phyloP scores from a whole-genome alignment of 2,797 vertebrate species.

The Meda fulgida region DNA sequence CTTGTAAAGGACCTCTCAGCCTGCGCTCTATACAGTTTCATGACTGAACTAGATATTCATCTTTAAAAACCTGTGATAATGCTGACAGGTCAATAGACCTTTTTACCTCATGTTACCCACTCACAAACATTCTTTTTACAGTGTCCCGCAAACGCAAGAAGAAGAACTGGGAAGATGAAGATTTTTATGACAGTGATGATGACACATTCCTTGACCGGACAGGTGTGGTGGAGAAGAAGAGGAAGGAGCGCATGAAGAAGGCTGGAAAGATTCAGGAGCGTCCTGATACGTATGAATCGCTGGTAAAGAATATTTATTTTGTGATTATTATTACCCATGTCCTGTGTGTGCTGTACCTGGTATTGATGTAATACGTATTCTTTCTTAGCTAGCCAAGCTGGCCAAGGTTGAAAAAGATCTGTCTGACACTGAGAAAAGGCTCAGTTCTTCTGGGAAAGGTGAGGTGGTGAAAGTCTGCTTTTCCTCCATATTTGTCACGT shows the following conservation, averaged over 20 bases:
- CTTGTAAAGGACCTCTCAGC: too few species aligned
- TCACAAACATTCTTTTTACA: constrained; percentile 60
- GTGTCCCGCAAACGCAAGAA: constrained; percentile 95
- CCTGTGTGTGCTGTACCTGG: neutral
- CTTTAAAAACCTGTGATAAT: neutral
- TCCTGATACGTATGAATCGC: constrained; percentile 89
- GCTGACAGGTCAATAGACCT: neutral
- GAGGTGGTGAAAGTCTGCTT: constrained; percentile 53
- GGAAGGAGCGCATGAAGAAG: constrained; percentile 93
- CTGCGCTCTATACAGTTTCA: too few species aligned
- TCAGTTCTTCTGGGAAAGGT: constrained; percentile 85
- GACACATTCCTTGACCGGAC: constrained; percentile 97
- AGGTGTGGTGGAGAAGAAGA: constrained; percentile 92
- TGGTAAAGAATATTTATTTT: constrained; percentile 78
- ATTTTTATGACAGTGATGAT: constrained; percentile 97
- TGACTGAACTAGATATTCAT: too few species aligned
- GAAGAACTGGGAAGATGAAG: constrained; percentile 98
- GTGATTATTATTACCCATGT: neutral
- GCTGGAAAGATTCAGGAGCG: constrained; percentile 93
- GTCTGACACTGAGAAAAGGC: constrained; percentile 84
- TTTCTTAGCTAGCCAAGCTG: constrained; percentile 85
- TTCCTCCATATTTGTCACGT: neutral
- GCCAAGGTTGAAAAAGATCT: constrained; percentile 88
- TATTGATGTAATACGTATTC: neutral
- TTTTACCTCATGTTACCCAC: neutral